Base-by-base conservation (phyloP, 2,888 invertebrate species). In the Drosophila phalerata region DNA sequence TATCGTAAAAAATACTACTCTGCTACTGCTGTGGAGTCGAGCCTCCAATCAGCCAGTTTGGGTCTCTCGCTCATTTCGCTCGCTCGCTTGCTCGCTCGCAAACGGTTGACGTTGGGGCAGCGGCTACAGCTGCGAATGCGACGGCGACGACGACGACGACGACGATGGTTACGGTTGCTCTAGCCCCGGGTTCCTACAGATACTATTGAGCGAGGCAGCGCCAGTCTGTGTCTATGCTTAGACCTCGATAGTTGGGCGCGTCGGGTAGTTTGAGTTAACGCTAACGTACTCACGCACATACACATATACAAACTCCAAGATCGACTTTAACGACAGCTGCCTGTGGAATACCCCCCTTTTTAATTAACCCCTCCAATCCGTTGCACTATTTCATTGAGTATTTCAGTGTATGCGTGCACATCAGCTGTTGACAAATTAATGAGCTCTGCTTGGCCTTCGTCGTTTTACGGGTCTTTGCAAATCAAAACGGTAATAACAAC, bases 191-290 rank as follows among this genome's bases (percentile, higher is more conserved):
- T 49, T 56, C 56, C 79, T 71, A 55, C n/a, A 61, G 63, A 73
- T 69, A 73, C 74, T 61, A 53, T 63, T 42, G 79, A 79, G 71
- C 81, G 47, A 62, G 69, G 48, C 72, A 79, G 67, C 80, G 69
- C 30, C 88, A 89, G 90, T 90, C 81, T 79, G 79, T 70, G 77
- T 90, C 77, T 79, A 81, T 89, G 82, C 79, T 73, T 90, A 87
- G 90, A 82, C 89, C 75, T 79, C 79, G 79, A 86, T 86, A 86
- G 91, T 90, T 85, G 73, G 74, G 51, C 64, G 79, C 82, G 86
- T 56, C 53, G 52, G 32, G 57, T 69, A 38, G 43, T 66, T 60
- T 37, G 52, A 61, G 15, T 19, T 30, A 32, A 28, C 63, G 62
- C 38, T 22, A 19, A 37, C 57, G 42, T 9, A 2, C 19, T n/a